phyloP scores from a whole-genome alignment of 2,797 vertebrate species.

The Phrynocephalus vlangalii region DNA sequence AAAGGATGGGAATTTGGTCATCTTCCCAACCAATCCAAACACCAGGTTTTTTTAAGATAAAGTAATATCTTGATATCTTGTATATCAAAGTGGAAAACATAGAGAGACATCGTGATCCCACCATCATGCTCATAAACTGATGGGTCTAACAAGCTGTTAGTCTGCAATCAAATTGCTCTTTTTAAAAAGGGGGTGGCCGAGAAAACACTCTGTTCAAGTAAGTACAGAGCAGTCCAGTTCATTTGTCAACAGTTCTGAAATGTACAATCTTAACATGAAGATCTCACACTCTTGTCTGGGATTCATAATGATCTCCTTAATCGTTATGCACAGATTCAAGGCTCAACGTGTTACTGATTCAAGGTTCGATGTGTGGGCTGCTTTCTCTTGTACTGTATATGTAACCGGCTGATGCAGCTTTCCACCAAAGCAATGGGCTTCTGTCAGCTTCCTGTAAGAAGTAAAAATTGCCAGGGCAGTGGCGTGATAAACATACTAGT shows the following conservation, averaged over 20 bases:
- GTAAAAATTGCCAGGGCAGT: background rate
- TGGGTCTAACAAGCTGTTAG: background rate
- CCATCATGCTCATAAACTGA: background rate
- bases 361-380: slow-evolving; percentile 20
- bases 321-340: slow-evolving; percentile 44
- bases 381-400: background rate
- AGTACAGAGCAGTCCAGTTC: background rate
- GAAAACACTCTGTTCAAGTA: background rate
- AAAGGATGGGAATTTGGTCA: background rate
- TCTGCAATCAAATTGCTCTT: background rate
- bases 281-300: background rate
- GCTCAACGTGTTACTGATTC: slow-evolving; percentile 24
- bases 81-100: background rate
- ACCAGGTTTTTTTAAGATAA: background rate
- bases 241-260: slow-evolving; percentile 20
- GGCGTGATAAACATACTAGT: background rate
- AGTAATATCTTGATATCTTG: background rate
- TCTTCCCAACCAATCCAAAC: background rate
- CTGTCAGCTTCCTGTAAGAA: background rate
- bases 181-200: background rate
- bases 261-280: background rate
- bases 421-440: background rate
- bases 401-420: background rate
- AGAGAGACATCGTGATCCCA: background rate
- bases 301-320: slow-evolving; percentile 37